Evolutionary conservation across 2,888 invertebrate species (phyloP).

Genomic region (Eutolmus rufibarbis): DNA sequence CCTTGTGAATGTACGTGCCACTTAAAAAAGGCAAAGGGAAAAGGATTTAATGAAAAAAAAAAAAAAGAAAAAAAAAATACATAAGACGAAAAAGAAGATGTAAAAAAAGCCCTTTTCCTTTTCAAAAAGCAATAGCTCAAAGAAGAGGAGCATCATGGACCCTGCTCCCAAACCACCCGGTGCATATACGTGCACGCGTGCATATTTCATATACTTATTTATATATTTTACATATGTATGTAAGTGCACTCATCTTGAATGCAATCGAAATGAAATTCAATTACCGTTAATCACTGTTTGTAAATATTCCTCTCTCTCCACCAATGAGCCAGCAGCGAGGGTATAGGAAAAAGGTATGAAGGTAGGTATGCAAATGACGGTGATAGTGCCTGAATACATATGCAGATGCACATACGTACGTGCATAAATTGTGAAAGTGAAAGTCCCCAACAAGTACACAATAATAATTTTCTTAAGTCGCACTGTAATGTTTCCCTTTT

Average conservation of each 20-base stretch:
- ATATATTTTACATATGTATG: too few species aligned
- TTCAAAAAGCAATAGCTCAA: not conserved
- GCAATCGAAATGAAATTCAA: slow-evolving; percentile 46
- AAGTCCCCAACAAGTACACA: slow-evolving; percentile 42
- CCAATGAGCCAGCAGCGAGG: not conserved
- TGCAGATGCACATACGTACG: not conserved
- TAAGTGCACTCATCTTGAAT: not conserved
- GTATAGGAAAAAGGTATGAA: not conserved
- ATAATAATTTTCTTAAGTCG: slow-evolving; percentile 26
- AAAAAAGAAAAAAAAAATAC: too few species aligned
- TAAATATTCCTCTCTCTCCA: slow-evolving; percentile 42
- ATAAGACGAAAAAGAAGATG: not conserved
- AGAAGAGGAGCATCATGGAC: not conserved
- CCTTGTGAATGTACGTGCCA: not conserved
- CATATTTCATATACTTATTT: not conserved
- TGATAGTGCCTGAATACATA: slow-evolving; percentile 10
- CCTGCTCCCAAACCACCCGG: not conserved
- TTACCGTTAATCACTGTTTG: slow-evolving; percentile 48
- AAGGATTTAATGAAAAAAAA: not conserved
- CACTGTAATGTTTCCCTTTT: slow-evolving; percentile 8
- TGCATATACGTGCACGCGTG: not conserved
- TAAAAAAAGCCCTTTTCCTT: not conserved
- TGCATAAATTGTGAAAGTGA: slow-evolving; percentile 43
- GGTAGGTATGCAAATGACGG: not conserved
- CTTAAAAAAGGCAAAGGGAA: not conserved